Evolutionary conservation across 2,888 invertebrate genomes (phyloP), one percentile per base, ranked within the genome.

Genomic region (Coecobrya sp.): DNA sequence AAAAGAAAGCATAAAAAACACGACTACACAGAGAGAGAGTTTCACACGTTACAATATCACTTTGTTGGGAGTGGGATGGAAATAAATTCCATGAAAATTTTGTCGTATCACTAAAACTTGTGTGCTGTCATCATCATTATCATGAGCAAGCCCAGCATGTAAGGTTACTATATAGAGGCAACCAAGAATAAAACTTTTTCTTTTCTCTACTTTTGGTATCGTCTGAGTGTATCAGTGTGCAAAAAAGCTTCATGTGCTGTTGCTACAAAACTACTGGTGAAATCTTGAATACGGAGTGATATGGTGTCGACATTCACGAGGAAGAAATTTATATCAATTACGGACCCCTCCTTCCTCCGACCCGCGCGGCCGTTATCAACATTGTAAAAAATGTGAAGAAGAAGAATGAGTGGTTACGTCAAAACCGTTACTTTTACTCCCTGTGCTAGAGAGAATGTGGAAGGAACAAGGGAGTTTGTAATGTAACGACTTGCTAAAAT

Each of bases 281-380:
- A 22, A 62, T 49, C 11, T 49, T 22, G 62, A 22, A 25, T 59
- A 59, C 3, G 13, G 36, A 27, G 30, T 55, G 55, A 30, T 55
- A 16, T 59, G 81, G 36, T 27, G 81, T 30, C 59, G 30, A 55
- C 49, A 49, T 45, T n/a, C 68, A 76, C 30, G 11, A 22, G 55
- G 59, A 59, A 59, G 79, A 79, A 79, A 55, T 81, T 81, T 81
- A 81, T 81, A 79, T 81, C 81, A 81, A 81, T 81, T 81, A 59
- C 25, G 16, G n/a, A 59, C 59, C 55, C 25, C n/a, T 25, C 76
- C 22, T 45, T 52, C 49, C 79, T 25, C 7, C 27, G 52, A 79
- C 49, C 49, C 19, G 36, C 11, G 0, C 30, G 70, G 16, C n/a
- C 5, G 76, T 76, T 45, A 73, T 73, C 2, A 76, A 76, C 10